Evolutionary conservation across 1,140 invertebrate genomes (phyloP).

Genomic region (Ericerus pela): DNA sequence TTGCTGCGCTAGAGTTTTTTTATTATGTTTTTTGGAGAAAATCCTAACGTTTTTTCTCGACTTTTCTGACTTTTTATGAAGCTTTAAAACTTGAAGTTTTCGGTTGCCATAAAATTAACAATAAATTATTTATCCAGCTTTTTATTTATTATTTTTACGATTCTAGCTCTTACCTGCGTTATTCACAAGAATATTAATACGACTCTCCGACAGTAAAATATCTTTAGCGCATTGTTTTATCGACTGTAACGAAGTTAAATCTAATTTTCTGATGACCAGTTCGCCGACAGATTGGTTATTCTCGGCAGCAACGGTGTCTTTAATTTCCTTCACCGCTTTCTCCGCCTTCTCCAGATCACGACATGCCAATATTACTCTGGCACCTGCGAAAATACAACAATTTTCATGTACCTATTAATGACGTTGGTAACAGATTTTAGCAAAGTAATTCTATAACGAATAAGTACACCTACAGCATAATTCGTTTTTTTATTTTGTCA

Average conservation of each 20-base stretch:
- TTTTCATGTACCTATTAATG: neutral
- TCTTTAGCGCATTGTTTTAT: slow-evolving; percentile 50
- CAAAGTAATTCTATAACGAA: neutral
- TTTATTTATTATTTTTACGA: neutral
- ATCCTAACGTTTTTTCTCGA: too few relatives aligned
- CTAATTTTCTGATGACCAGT: slow-evolving; percentile 42
- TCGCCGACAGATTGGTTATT: slow-evolving; percentile 36
- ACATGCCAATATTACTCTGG: slow-evolving; percentile 49
- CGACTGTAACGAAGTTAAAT: slow-evolving; percentile 54
- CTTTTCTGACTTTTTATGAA: neutral
- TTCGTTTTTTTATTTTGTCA: too few relatives aligned
- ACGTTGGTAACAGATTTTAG: neutral
- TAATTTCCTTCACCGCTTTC: slow-evolving; percentile 33
- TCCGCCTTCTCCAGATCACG: slow-evolving; percentile 38
- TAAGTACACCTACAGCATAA: neutral
- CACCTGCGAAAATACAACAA: slow-evolving; percentile 24
- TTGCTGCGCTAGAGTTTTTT: too few relatives aligned
- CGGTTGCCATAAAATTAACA: too few relatives aligned
- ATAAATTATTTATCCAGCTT: too few relatives aligned
- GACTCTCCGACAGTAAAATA: slow-evolving; percentile 39
- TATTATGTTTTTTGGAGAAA: too few relatives aligned
- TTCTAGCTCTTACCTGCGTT: slow-evolving; percentile 44
- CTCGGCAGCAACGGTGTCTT: slow-evolving; percentile 18
- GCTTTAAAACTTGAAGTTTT: neutral
- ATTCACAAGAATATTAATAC: slow-evolving; percentile 59